phyloP scores from a whole-genome alignment of 2,113 vertebrate species.

The Neodon shergylaensis region DNA sequence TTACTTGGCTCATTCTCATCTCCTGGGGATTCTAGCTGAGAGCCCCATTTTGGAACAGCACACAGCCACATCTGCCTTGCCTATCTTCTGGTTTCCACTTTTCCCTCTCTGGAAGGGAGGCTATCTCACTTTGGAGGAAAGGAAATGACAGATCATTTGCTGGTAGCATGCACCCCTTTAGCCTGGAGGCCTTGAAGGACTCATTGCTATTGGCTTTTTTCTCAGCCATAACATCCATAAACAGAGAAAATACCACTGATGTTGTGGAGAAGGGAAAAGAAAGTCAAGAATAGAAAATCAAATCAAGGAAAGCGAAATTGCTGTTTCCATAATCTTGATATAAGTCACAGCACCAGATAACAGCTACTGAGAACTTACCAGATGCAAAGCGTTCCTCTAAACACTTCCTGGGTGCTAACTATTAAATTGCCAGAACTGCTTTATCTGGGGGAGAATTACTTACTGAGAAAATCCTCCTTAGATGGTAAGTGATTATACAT shows the following conservation, averaged over 20 bases:
- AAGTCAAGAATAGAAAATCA: neutral
- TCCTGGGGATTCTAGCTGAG: neutral
- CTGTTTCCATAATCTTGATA: neutral
- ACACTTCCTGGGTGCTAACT: neutral
- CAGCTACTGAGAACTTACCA: neutral
- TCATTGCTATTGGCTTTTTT: neutral
- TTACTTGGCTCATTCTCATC: neutral
- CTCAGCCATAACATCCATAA: neutral
- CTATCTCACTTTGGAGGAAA: neutral
- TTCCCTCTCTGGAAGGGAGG: neutral
- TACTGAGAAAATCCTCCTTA: neutral
- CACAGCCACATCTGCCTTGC: neutral
- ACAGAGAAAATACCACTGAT: neutral
- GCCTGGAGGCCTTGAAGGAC: neutral
- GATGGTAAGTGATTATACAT: neutral
- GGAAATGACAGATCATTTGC: neutral
- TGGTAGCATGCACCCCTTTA: neutral
- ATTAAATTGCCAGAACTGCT: neutral
- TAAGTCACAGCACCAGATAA: neutral
- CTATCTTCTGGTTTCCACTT: neutral
- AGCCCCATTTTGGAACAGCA: neutral
- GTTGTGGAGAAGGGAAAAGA: neutral
- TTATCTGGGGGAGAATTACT: neutral
- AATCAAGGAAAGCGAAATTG: neutral
- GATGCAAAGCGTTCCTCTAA: neutral